phyloP scores from a whole-genome alignment of 2,113 vertebrate species.

The Microcebus griseorufus region DNA sequence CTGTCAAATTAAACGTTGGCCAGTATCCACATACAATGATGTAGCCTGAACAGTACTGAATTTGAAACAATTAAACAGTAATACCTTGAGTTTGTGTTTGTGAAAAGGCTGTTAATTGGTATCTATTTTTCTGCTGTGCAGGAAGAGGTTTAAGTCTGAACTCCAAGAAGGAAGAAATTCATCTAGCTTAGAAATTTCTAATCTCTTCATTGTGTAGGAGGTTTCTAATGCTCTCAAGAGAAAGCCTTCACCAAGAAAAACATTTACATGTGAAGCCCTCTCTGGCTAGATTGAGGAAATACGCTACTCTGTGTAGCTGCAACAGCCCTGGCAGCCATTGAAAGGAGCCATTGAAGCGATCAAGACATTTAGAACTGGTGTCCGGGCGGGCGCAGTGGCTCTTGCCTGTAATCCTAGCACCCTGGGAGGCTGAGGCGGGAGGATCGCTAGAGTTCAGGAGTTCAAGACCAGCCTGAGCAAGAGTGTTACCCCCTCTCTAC shows the following conservation, averaged over 20 bases:
- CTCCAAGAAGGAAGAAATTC: neutral
- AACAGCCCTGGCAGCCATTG: neutral
- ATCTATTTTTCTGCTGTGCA: neutral
- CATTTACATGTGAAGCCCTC: neutral
- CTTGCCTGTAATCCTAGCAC: too few species aligned
- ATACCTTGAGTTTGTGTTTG: neutral
- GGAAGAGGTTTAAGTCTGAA: constrained; percentile 20
- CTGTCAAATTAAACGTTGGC: constrained; percentile 46
- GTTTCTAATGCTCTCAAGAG: neutral
- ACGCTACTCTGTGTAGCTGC: neutral
- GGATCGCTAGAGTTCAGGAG: too few species aligned
- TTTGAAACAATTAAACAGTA: constrained; percentile 14
- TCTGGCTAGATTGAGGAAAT: neutral
- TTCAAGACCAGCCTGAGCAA: too few species aligned
- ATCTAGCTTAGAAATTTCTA: neutral
- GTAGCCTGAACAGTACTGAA: neutral
- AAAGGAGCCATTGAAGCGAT: neutral
- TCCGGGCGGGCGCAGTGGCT: too few species aligned
- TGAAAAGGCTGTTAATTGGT: neutral
- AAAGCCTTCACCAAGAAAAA: neutral
- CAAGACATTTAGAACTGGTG: neutral
- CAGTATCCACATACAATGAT: neutral
- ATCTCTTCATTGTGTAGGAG: neutral
- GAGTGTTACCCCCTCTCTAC: too few species aligned
- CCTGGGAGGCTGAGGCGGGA: too few species aligned